These are phyloP conservation scores for Papilio dardanus DNA, from an alignment of 1,140 invertebrate genomes.

Conservation along the genomic window DNA sequence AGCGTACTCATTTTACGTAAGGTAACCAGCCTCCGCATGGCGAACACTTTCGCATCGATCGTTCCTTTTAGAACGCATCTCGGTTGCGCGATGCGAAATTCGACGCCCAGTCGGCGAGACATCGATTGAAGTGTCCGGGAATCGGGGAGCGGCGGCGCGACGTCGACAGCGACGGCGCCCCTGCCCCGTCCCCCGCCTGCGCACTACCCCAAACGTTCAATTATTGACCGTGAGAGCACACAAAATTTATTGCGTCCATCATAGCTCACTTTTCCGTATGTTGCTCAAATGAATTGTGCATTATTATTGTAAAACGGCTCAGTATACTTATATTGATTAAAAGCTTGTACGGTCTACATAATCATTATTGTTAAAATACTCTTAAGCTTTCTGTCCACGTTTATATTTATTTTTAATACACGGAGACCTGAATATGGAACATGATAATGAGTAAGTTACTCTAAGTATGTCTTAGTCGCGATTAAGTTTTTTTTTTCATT, in stretches of 20 bases:
- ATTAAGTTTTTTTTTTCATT: background rate
- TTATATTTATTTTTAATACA: background rate
- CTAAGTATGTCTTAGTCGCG: background rate
- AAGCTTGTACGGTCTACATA: background rate
- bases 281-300: conserved; percentile 23
- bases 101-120: conserved; percentile 48
- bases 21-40: conserved; percentile 29
- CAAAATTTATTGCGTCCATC: conserved; percentile 48
- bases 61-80: conserved; percentile 36
- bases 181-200: conserved; percentile 57
- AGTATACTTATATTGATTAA: background rate
- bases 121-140: conserved; percentile 69
- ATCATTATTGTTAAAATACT: background rate
- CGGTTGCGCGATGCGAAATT: conserved; percentile 46
- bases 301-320: background rate
- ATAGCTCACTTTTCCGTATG: conserved; percentile 12
- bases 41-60: conserved; percentile 31
- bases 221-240: conserved; percentile 77
- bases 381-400: background rate
- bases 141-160: conserved; percentile 54
- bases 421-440: background rate
- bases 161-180: conserved; percentile 48
- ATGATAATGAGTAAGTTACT: background rate
- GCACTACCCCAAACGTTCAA: conserved; percentile 56
- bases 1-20: conserved; percentile 48